phyloP scores from a whole-genome alignment of 2,888 invertebrate genomes.

The Stenodema calcarata region DNA sequence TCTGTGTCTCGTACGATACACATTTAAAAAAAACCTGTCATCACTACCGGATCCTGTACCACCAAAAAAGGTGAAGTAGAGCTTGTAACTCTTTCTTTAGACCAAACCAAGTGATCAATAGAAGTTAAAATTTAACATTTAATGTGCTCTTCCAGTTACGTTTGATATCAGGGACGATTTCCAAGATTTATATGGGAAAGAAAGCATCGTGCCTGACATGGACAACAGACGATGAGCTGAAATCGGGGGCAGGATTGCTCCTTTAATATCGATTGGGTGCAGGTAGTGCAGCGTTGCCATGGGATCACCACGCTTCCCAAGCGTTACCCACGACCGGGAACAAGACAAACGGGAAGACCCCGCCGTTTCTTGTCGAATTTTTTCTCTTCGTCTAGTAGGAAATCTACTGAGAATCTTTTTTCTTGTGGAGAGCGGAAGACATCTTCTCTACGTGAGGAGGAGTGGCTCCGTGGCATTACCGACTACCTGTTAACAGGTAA shows the following conservation, averaged over 20 bases:
- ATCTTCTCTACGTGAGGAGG: neutral
- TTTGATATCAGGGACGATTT: too few relatives aligned
- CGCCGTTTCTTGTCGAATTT: neutral
- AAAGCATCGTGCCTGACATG: neutral
- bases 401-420: neutral
- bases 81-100: too few relatives aligned
- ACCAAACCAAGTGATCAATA: too few relatives aligned
- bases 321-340: neutral
- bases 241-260: constrained; percentile 18
- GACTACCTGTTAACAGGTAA: neutral
- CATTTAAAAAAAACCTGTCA: too few relatives aligned
- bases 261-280: constrained; percentile 36
- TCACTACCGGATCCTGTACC: too few relatives aligned
- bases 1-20: too few relatives aligned
- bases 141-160: too few relatives aligned
- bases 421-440: neutral
- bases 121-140: too few relatives aligned
- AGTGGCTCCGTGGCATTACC: neutral
- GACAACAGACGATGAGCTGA: neutral
- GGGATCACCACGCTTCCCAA: constrained; percentile 31
- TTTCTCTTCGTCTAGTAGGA: neutral
- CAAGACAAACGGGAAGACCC: neutral
- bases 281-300: constrained; percentile 41
- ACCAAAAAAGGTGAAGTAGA: too few relatives aligned
- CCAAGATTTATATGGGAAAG: too few relatives aligned